Conservation (phyloP, 2,797 vertebrate genomes). For the Thalassophryne amazonica region DNA sequence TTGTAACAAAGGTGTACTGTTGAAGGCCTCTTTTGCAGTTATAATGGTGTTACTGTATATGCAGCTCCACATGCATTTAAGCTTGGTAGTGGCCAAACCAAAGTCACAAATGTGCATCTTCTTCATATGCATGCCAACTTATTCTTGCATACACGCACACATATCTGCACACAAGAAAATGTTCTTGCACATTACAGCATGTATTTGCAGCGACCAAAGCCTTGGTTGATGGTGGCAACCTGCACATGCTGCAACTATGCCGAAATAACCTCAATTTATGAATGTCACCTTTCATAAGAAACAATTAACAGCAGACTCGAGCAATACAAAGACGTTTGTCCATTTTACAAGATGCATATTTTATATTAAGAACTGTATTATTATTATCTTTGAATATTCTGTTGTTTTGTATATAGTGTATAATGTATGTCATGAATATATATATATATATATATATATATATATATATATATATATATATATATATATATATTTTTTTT, state of each 20-base stretch:
- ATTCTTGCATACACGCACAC: not conserved
- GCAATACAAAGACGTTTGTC: constrained; percentile 11
- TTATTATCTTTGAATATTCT: constrained; percentile 58
- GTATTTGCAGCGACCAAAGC: constrained; percentile 26
- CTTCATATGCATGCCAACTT: not conserved
- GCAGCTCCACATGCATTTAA: not conserved
- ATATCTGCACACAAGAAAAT: constrained; percentile 9
- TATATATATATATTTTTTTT: too few relatives aligned
- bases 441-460: too few relatives aligned
- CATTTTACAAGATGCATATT: constrained; percentile 29
- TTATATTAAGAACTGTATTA: constrained; percentile 47
- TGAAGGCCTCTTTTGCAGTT: not conserved
- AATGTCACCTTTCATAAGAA: constrained; percentile 45
- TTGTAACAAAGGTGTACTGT: not conserved
- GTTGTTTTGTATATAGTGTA: constrained; percentile 72
- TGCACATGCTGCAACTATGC: constrained; percentile 51
- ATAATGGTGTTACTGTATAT: not conserved
- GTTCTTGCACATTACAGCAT: constrained; percentile 43
- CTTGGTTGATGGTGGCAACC: constrained; percentile 51
- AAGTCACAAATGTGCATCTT: constrained; percentile 1
- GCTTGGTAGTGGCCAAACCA: not conserved
- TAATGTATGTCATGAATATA: constrained; percentile 68
- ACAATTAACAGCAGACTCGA: constrained; percentile 22
- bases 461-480: too few relatives aligned
- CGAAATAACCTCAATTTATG: constrained; percentile 60